Evolutionary conservation across 2,888 invertebrate species (phyloP).

Genomic region (Plusia festucae): DNA sequence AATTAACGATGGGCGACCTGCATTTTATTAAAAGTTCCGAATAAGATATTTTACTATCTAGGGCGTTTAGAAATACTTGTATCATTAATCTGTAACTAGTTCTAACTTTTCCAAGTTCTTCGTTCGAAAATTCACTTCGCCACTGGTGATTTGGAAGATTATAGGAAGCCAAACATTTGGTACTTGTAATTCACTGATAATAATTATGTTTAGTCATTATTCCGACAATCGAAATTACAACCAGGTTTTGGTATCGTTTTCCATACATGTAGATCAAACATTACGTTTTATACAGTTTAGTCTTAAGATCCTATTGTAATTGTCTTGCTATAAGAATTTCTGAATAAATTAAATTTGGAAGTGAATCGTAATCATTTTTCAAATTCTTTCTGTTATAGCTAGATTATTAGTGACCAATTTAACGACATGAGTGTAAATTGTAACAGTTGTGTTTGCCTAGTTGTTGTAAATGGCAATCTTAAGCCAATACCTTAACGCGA

Average conservation of each 20-base stretch:
- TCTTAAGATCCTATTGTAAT: conserved; percentile 76
- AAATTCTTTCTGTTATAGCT: conserved; percentile 13
- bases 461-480: background rate
- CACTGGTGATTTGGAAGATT: conserved; percentile 12
- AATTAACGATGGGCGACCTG: conserved; percentile 12
- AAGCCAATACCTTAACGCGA: background rate
- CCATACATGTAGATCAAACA: conserved; percentile 57
- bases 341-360: conserved; percentile 81
- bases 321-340: conserved; percentile 77
- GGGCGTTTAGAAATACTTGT: conserved; percentile 22
- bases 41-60: conserved; percentile 21
- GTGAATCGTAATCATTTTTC: conserved; percentile 62
- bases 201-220: conserved; percentile 36
- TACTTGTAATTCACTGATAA: conserved; percentile 13
- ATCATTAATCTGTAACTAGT: conserved; percentile 29
- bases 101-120: conserved; percentile 7
- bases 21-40: conserved; percentile 28
- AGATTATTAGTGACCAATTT: background rate
- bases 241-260: conserved; percentile 30
- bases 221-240: conserved; percentile 26
- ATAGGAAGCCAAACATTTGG: conserved; percentile 2
- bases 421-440: background rate
- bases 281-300: conserved; percentile 73
- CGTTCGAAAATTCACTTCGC: conserved; percentile 8
- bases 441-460: background rate